Base-by-base conservation (phyloP, 2,113 vertebrate species). In the Megaceryle torquata region DNA sequence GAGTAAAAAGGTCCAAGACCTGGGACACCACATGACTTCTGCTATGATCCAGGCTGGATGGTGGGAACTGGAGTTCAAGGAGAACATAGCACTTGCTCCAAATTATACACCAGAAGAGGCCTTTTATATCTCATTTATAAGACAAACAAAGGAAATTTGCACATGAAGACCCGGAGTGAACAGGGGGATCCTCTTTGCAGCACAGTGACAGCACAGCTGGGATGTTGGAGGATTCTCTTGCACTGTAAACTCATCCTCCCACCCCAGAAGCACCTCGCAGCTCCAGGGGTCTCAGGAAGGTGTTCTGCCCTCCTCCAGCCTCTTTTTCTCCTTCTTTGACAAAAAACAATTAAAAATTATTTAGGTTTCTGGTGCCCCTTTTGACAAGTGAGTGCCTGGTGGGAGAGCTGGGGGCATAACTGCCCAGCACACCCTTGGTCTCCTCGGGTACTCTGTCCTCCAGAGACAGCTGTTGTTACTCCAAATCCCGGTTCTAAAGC, bases 371-470 rank as follows among this genome's bases (percentile, higher is more conserved):
- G 37, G 19, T 67, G 35, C 15, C 37, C 37, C 13, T 13, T 74
- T 37, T 54, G 33, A 54, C 15, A 18, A 18, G 18, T 33, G 44
- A 39, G 39, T 33, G 37, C 28, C 18, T 0, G 2, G 26, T 57
- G 50, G 35, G 74, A 72, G 17, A 64, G 51, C 43, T 43, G 21
- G 19, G n/a, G 59, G 15, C 37, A 50, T 9, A 3, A 5, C 41
- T 44, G 25, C 17, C 59, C 74, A 29, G 28, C 18, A 26, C 35
- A 24, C 15, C 65, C 46, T 46, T 3, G 0, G 44, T 53, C 37
- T 51, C n/a, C 60, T 21, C 3, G 0, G 51, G 67, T 39, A 33
- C 44, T 14, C 12, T 0, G 0, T 54, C 53, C 46, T 54, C 13
- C 46, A 68, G 67, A 71, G 31, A 46, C 10, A 60, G 37, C 22